Conservation (phyloP, 2,888 invertebrate species). For the Gnatocerus cornutus region DNA sequence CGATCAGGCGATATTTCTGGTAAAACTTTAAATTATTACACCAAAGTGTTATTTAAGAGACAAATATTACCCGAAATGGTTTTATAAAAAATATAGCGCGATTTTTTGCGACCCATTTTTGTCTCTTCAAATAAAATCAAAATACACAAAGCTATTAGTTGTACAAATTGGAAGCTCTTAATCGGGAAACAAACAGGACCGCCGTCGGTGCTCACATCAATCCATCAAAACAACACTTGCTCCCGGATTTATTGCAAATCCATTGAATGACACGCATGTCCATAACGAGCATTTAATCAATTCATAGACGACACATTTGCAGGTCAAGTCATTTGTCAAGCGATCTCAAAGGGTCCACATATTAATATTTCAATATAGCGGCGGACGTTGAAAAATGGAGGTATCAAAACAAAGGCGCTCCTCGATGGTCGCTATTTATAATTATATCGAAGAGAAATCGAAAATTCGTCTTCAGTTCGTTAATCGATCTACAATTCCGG, state of each 20-base stretch:
- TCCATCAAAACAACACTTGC: conserved; percentile 3
- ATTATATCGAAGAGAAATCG: too few relatives aligned
- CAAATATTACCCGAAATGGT: too few relatives aligned
- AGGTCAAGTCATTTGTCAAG: conserved; percentile 52
- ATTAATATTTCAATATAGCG: conserved; percentile 54
- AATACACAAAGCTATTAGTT: neutral
- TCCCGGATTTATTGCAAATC: conserved; percentile 40
- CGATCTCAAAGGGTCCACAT: conserved; percentile 28
- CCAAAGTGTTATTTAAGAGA: neutral
- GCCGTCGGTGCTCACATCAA: conserved; percentile 5
- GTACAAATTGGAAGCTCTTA: neutral
- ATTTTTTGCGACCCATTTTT: too few relatives aligned
- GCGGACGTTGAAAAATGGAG: conserved; percentile 49
- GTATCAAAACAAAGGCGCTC: conserved; percentile 2
- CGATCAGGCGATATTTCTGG: conserved; percentile 1
- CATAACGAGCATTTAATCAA: conserved; percentile 52
- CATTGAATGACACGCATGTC: conserved; percentile 51
- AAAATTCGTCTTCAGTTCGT: neutral
- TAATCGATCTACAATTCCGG: neutral
- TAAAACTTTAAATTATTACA: neutral
- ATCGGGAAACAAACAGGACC: conserved; percentile 19
- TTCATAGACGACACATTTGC: conserved; percentile 49
- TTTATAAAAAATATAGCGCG: too few relatives aligned
- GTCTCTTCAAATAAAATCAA: too few relatives aligned
- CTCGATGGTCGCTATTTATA: too few relatives aligned